A percentile compares a stretch with the other conserved stretches of the same genome.
phyloP scores from a whole-genome alignment of 2,888 invertebrate species.

The Tinea pellionella region DNA sequence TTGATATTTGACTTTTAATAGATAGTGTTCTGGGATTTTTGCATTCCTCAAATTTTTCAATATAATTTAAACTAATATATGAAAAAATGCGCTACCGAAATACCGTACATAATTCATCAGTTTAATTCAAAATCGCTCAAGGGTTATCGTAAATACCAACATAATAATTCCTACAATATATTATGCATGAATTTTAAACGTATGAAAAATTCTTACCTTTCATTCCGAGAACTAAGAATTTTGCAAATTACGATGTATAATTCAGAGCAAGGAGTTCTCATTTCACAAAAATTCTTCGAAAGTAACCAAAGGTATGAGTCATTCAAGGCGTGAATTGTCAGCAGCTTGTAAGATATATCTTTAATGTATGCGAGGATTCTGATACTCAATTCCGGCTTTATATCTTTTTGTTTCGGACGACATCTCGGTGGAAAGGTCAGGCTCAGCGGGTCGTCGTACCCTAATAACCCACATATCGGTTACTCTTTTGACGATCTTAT shows the following conservation, averaged over 20 bases:
- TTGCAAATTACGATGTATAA: constrained; percentile 3
- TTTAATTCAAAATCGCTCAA: not conserved
- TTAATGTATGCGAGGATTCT: not conserved
- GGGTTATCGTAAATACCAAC: not conserved
- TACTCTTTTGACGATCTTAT: constrained; percentile 6
- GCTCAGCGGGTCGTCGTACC: constrained; percentile 24
- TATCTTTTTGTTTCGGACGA: constrained; percentile 10
- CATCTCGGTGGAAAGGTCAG: constrained; percentile 27
- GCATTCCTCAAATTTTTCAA: not conserved
- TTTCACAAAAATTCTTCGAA: constrained; percentile 3
- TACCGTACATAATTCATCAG: constrained; percentile 2
- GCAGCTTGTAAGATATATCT: not conserved
- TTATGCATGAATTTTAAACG: not conserved
- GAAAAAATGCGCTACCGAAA: not conserved
- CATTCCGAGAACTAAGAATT: not conserved
- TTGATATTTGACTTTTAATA: too few relatives aligned
- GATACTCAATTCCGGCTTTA: constrained; percentile 7
- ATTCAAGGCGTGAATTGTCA: not conserved
- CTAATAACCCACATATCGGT: constrained; percentile 11
- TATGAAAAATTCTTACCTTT: not conserved
- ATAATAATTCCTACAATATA: not conserved
- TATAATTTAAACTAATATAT: not conserved
- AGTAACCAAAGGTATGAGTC: constrained; percentile 7
- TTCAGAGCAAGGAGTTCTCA: constrained; percentile 1
- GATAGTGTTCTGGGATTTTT: too few relatives aligned